A percentile compares a stretch with the other conserved stretches of the same genome.
phyloP scores from a whole-genome alignment of 2,888 invertebrate genomes.

The Pocota personata region DNA sequence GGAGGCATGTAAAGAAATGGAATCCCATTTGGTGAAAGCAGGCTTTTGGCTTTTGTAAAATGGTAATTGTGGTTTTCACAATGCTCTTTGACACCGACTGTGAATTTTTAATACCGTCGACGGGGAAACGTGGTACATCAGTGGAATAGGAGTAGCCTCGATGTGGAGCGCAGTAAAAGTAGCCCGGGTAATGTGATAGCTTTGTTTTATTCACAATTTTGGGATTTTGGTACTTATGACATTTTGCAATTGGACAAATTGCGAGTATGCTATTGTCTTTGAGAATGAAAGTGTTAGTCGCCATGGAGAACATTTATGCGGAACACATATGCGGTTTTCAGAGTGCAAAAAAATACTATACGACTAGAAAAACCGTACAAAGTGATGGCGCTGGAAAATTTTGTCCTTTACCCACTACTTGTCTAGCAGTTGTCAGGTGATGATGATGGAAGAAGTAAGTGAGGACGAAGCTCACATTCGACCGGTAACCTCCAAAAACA shows the following conservation, averaged over 20 bases:
- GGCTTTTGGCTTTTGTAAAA: constrained; percentile 72
- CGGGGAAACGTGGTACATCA: background rate
- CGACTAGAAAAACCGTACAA: background rate
- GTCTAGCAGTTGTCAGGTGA: no score
- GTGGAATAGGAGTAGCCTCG: constrained; percentile 2
- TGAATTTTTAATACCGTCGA: constrained; percentile 62
- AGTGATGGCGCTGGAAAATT: no score
- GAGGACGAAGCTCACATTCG: no score
- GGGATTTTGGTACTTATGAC: background rate
- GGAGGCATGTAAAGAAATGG: constrained; percentile 52
- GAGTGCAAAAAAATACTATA: no score
- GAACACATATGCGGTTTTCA: background rate
- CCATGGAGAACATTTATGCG: background rate
- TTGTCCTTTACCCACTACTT: no score
- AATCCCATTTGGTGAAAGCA: constrained; percentile 65
- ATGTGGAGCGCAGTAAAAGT: background rate
- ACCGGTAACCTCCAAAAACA: no score
- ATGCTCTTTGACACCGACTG: constrained; percentile 73
- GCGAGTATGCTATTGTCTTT: background rate
- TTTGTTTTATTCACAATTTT: background rate
- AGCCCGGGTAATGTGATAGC: background rate
- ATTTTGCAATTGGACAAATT: background rate
- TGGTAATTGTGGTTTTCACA: constrained; percentile 72
- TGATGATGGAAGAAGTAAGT: no score
- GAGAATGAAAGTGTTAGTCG: background rate